Evolutionary conservation across 2,113 vertebrate genomes (phyloP).

Genomic region (Labeo catla): DNA sequence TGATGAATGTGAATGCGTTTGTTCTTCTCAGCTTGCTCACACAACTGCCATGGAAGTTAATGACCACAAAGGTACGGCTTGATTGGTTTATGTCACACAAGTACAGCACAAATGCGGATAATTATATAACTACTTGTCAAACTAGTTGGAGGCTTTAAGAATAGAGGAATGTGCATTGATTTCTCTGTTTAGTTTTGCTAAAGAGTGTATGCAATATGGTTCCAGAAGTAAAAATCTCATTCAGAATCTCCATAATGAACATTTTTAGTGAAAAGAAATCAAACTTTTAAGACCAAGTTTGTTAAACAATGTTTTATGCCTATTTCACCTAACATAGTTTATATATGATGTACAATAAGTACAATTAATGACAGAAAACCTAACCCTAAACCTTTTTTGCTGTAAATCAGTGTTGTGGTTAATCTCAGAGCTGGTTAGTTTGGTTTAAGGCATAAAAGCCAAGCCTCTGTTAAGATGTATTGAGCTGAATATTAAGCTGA

Average conservation of each 20-base stretch:
- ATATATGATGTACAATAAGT: not conserved
- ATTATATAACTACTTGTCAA: not conserved
- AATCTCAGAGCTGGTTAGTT: not conserved
- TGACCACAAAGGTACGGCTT: slow-evolving; percentile 83
- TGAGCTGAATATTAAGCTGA: not conserved
- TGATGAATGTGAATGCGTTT: slow-evolving; percentile 24
- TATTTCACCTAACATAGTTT: not conserved
- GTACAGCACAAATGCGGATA: not conserved
- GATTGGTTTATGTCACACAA: not conserved
- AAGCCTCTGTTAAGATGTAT: not conserved
- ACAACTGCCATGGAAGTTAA: slow-evolving; percentile 85
- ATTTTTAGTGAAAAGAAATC: not conserved
- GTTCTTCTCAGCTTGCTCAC: slow-evolving; percentile 82
- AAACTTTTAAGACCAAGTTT: not conserved
- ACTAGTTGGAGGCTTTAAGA: not conserved
- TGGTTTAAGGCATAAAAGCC: not conserved
- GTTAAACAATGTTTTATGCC: not conserved
- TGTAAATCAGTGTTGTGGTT: not conserved
- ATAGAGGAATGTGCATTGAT: not conserved
- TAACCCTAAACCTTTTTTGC: not conserved
- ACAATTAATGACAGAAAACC: too few species aligned
- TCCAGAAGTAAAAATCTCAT: not conserved
- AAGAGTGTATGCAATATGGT: not conserved
- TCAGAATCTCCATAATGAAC: not conserved
- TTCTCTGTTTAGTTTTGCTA: not conserved